phyloP scores from a whole-genome alignment of 2,797 vertebrate genomes.

The Micromesistius poutassou region DNA sequence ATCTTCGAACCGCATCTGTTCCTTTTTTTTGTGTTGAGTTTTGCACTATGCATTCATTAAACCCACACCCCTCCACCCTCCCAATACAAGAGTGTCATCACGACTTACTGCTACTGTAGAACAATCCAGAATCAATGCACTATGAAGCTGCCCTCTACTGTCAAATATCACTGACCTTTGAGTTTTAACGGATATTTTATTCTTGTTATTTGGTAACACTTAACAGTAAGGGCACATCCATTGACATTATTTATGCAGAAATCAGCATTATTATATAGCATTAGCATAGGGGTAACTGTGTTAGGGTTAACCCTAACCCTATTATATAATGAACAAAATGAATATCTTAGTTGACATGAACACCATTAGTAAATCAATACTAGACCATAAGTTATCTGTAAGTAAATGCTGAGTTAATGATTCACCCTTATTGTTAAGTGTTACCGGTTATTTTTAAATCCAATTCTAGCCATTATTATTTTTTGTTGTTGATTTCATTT shows the following conservation, averaged over 20 bases:
- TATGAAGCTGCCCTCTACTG: not conserved
- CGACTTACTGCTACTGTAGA: not conserved
- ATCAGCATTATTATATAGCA: too few species aligned
- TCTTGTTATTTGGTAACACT: too few species aligned
- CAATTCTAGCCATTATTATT: not conserved
- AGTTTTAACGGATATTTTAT: not conserved
- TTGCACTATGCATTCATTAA: slow-evolving; percentile 19
- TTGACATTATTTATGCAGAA: too few species aligned
- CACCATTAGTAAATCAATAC: too few species aligned
- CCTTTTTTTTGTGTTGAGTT: slow-evolving; percentile 32
- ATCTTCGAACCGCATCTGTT: slow-evolving; percentile 24
- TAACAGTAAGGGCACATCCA: too few species aligned
- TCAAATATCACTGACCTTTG: not conserved
- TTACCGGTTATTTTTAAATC: not conserved
- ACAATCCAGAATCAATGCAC: not conserved
- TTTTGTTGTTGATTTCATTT: not conserved
- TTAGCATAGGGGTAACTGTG: too few species aligned
- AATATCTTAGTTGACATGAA: too few species aligned
- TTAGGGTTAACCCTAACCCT: too few species aligned
- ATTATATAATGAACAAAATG: too few species aligned
- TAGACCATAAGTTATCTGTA: too few species aligned
- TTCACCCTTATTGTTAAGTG: too few species aligned
- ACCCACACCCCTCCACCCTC: not conserved
- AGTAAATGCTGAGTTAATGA: too few species aligned
- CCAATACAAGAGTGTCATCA: not conserved